These are phyloP conservation scores for Vombatus ursinus DNA, from an alignment of 2,113 vertebrate genomes.

Conservation along the genomic window DNA sequence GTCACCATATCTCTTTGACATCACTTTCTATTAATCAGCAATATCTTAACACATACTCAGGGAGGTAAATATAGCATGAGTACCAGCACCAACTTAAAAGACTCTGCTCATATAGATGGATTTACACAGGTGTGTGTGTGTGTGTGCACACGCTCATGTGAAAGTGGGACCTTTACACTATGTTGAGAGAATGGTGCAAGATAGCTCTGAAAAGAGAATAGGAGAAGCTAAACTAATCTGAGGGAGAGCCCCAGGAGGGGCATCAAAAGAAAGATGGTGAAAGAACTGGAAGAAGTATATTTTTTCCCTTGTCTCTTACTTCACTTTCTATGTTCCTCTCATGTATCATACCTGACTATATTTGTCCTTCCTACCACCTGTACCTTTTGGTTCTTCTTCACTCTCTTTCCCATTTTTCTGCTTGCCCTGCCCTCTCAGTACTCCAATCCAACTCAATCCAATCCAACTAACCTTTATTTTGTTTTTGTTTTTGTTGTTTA, in stretches of 20 bases:
- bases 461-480: conserved; percentile 20
- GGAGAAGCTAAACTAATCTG: not conserved
- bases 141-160: not conserved
- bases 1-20: not conserved
- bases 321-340: not conserved
- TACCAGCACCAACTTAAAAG: not conserved
- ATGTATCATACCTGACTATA: not conserved
- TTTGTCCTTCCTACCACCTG: not conserved
- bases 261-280: not conserved
- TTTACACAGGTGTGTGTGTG: not conserved
- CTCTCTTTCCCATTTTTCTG: not conserved
- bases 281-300: not conserved
- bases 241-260: not conserved
- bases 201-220: not conserved
- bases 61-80: not conserved
- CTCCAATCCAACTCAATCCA: conserved; percentile 27
- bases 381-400: not conserved
- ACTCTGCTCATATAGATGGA: not conserved
- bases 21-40: not conserved
- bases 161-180: not conserved
- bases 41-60: not conserved
- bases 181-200: not conserved
- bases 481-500: too few species aligned
- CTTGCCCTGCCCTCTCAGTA: not conserved
- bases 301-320: not conserved